Base-by-base conservation (phyloP, 2,888 invertebrate genomes). In the Hanleya hanleyi region DNA sequence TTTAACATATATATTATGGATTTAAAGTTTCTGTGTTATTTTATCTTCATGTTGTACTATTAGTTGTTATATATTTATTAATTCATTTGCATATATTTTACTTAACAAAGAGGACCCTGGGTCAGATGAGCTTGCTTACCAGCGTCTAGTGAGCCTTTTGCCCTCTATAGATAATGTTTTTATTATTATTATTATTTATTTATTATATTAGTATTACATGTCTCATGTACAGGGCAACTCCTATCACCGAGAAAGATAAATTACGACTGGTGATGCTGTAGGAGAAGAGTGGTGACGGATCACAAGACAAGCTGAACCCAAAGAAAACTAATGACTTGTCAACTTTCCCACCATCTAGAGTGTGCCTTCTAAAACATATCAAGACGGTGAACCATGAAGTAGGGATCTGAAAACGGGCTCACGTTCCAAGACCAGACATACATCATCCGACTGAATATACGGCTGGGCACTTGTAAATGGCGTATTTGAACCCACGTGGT, bases 321-420 rank as follows among this genome's bases (percentile, higher is more conserved):
- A 66, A 66, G 37, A 66, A 66, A 22, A 49, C 22, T 18, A 18
- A 37, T 7, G 67, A 41, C 67, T 38, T 36, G 12, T 66, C 67
- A 12, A 7, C 22, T 9, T 38, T 66, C 5, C 67, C 67, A 26
- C 41, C 67, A n/a, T 36, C 67, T 12, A 66, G 41, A 38, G 38
- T 66, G 6, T 66, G 67, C 38, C 67, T 66, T 6, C 5, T n/a
- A 22, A 41, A 66, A 38, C 67, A 66, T 38, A 66, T 66, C 18
- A 66, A 38, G n/a, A 18, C 37, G 6, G 67, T 38, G 36, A 66
- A 66, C 26, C 38, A 66, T 66, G 37, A 66, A 38, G 67, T 66
- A 38, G 67, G 33, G 26, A 66, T 66, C 26, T 66, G 41, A 36
- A 66, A 38, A 38, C 7, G 41, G 38, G n/a, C n/a, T n/a, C 47